A percentile compares a stretch with the other conserved stretches of the same genome.
Evolutionary conservation across 2,113 vertebrate species (phyloP).

Genomic region (Brachyistius frenatus): DNA sequence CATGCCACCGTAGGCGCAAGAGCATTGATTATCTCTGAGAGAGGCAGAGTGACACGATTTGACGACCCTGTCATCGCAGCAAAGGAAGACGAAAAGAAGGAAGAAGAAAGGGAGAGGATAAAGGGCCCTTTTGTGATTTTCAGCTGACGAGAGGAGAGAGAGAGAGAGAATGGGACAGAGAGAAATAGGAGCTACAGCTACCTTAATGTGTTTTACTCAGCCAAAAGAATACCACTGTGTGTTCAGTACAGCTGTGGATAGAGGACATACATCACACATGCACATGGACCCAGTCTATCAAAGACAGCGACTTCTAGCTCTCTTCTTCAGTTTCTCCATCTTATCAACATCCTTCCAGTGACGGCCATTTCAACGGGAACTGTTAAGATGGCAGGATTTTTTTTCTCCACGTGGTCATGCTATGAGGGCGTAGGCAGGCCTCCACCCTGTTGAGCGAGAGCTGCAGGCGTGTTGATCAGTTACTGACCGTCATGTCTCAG

Average conservation of each 20-base stretch:
- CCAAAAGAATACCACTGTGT: not conserved
- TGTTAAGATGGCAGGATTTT: conserved; percentile 24
- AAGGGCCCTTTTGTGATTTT: conserved; percentile 25
- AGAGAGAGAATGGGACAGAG: not conserved
- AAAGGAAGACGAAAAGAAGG: conserved; percentile 1
- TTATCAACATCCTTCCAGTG: conserved; percentile 42
- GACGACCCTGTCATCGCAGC: conserved; percentile 38
- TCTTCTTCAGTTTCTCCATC: conserved; percentile 11
- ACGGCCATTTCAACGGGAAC: conserved; percentile 69
- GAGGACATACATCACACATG: conserved; percentile 34
- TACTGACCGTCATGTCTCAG: conserved; percentile 8
- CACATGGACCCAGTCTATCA: conserved; percentile 47
- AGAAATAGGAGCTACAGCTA: conserved; percentile 43
- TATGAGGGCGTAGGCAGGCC: not conserved
- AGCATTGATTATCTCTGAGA: conserved; percentile 66
- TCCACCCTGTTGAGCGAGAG: conserved; percentile 1
- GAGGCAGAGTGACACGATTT: conserved; percentile 41
- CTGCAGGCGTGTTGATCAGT: not conserved
- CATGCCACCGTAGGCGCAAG: conserved; percentile 49
- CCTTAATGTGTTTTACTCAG: conserved; percentile 3
- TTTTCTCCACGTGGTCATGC: conserved; percentile 29
- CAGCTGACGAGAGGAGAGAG: conserved; percentile 10
- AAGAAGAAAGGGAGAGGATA: conserved; percentile 42
- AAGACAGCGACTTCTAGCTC: not conserved
- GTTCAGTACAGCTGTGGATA: conserved; percentile 9